phyloP scores from a whole-genome alignment of 2,797 vertebrate genomes.

The Pseudochromis fuscus region DNA sequence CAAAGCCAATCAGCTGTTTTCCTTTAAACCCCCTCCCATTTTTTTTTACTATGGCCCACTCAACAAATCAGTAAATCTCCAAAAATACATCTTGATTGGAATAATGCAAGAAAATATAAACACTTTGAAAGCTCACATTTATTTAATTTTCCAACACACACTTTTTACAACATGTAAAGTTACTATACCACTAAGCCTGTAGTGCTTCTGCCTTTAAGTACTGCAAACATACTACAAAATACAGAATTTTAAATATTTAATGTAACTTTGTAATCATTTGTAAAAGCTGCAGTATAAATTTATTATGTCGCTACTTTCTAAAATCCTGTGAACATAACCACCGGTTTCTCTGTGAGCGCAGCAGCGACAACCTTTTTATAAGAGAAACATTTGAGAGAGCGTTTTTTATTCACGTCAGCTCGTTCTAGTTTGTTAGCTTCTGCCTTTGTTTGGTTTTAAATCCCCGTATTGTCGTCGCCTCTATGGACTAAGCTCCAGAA shows the following conservation, averaged over 20 bases:
- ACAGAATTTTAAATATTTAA: slow-evolving; percentile 1
- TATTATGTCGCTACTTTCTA: background rate
- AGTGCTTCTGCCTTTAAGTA: no score
- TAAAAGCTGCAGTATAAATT: background rate
- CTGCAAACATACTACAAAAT: background rate
- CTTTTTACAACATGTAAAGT: background rate
- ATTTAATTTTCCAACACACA: slow-evolving; percentile 1
- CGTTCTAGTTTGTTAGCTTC: slow-evolving; percentile 14
- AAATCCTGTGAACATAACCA: background rate
- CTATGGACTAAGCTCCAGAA: slow-evolving; percentile 29
- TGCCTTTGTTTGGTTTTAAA: slow-evolving; percentile 40
- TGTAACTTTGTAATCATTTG: background rate
- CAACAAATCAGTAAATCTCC: background rate
- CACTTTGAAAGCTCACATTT: background rate
- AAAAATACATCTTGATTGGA: no score
- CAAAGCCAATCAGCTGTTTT: slow-evolving; percentile 59
- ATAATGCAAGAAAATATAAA: no score
- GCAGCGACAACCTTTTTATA: slow-evolving; percentile 42
- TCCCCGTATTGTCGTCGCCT: slow-evolving; percentile 17
- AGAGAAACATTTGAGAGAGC: slow-evolving; percentile 12
- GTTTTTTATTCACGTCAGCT: slow-evolving; percentile 30
- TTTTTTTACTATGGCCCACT: slow-evolving; percentile 3
- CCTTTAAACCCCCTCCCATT: slow-evolving; percentile 18
- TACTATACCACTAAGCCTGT: no score
- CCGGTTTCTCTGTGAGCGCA: background rate